Base-by-base conservation (phyloP, 2,888 invertebrate species). In the Plutella xylostella region DNA sequence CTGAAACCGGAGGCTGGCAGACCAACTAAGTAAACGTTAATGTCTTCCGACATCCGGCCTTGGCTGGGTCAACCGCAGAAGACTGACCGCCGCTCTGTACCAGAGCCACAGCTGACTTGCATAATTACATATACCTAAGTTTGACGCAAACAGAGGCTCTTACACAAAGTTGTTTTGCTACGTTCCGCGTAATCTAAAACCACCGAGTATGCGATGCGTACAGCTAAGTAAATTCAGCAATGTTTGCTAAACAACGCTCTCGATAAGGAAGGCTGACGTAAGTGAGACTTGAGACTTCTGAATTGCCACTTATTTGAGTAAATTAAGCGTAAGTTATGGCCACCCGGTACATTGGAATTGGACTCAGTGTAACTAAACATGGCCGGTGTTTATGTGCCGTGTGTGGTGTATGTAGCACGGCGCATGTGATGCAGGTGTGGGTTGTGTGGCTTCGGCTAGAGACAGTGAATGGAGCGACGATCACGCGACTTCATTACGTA, bases 401-500 rank as follows among this genome's bases (percentile, higher is more conserved):
- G n/a, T n/a, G n/a, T n/a, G n/a, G n/a, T n/a, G n/a, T n/a, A n/a
- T n/a, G n/a, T n/a, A n/a, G n/a, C n/a, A n/a, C n/a, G n/a, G n/a
- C n/a, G n/a, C n/a, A n/a, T n/a, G n/a, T n/a, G n/a, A n/a, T n/a
- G n/a, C 4, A 37, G 18, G 15, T 37, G 19, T 37, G 14, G 22
- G 22, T 15, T 22, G 2, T 20, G 11, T 19, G 22, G 15, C 25
- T 40, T 22, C 17, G 25, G 39, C 11, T 19, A 34, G 55, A 57
- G 57, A 58, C 61, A 56, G 67, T 79, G 72, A 79, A 79, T 79
- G 79, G 72, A 74, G 39, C 63, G 55, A 48, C 44, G 64, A 74
- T 72, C 79, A 80, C 76, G 78, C 77, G 68, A 78, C 59, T 50
- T 50, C 25, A 54, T 77, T 77, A 77, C 72, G 69, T 79, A 78